Evolutionary conservation across 2,113 vertebrate species (phyloP), one percentile per base, ranked within the genome.

Genomic region (Callaeas wilsoni): DNA sequence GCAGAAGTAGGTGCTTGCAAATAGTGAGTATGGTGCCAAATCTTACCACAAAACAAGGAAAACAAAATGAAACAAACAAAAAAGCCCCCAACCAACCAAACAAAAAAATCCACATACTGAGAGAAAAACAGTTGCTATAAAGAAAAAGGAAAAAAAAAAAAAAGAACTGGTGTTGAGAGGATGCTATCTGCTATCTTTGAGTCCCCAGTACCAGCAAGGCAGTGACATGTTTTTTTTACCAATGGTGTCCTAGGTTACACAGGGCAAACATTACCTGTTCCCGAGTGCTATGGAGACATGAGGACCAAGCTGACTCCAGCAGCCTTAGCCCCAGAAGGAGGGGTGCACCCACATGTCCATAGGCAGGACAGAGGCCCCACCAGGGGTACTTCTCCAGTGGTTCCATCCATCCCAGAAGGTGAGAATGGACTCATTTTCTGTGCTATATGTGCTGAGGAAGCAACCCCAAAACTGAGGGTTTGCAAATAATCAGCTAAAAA

Each of bases 231-330:
- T 70, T 82, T 53, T n/a, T n/a, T 90, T 52, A 39, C 47, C 46
- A 25, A 10, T 0, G 0, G 17, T 27, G 14, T 33, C 15, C 25
- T 59, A 35, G 60, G 22, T 80, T 30, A 46, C 18, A 57, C 4
- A 29, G 37, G 33, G 59, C 8, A 42, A 82, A 71, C 6, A 4
- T 9, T 13, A 11, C 8, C 62, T 68, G 32, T 64, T 90, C 30
- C 33, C 53, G 55, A 35, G 23, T 3, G 4, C 68, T 23, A 7
- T 4, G 12, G 44, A 75, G 20, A 29, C 4, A 3, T 6, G 21
- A 75, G 53, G 39, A 33, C 23, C 35, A 49, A 68, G 39, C 3
- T 12, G 33, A 33, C 27, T 77, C 64, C 50, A 80, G 39, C 22
- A 82, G 50, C 46, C n/a, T 41, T 19, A 39, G 18, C 10, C 18